Evolutionary conservation across 2,797 vertebrate species (phyloP).

Genomic region (Lagorchestes hirsutus): DNA sequence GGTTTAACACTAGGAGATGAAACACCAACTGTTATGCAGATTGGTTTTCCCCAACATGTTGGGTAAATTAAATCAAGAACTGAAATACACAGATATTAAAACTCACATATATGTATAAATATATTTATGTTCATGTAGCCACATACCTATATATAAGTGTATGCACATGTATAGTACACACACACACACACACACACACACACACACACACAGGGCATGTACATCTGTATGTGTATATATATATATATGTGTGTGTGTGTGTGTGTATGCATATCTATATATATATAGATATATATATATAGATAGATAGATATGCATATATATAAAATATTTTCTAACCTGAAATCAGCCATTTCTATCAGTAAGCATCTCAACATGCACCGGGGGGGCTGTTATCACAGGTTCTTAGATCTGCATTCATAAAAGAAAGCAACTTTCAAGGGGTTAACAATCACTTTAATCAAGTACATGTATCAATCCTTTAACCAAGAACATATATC

Average conservation of each 20-base stretch:
- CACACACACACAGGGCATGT: not conserved
- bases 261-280: no score
- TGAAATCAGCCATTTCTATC: constrained; percentile 4
- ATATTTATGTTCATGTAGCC: not conserved
- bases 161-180: not conserved
- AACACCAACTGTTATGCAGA: constrained; percentile 69
- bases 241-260: no score
- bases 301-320: not conserved
- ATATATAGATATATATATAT: no score
- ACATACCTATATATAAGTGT: not conserved
- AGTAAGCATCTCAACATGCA: no score
- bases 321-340: constrained; percentile 11
- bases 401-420: no score
- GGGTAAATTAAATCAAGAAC: constrained; percentile 64
- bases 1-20: constrained; percentile 62
- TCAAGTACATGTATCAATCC: no score
- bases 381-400: no score
- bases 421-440: no score
- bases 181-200: not conserved
- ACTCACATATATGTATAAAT: not conserved
- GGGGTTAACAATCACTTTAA: no score
- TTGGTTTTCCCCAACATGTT: constrained; percentile 56
- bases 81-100: constrained; percentile 27
- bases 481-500: no score
- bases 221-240: not conserved